Conservation (phyloP, 2,113 vertebrate species). For the Melospiza georgiana region DNA sequence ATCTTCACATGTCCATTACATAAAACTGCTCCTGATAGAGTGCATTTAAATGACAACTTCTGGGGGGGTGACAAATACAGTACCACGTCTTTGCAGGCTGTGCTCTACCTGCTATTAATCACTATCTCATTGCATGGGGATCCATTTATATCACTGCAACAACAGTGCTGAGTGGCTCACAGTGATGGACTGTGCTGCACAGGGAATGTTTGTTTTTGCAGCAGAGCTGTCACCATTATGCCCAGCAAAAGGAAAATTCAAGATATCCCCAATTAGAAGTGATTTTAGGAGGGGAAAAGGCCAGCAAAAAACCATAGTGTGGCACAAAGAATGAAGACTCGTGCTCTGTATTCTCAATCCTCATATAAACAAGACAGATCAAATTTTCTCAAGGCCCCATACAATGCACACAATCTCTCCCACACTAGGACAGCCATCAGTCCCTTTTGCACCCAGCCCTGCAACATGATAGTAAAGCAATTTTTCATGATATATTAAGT, state of each 20-base stretch:
- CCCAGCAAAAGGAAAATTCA: slow-evolving; percentile 45
- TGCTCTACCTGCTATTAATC: slow-evolving; percentile 69
- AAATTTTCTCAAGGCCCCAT: neutral
- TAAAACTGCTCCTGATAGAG: slow-evolving; percentile 66
- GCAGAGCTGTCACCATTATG: slow-evolving; percentile 33
- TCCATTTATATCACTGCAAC: slow-evolving; percentile 71
- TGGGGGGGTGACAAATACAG: slow-evolving; percentile 46
- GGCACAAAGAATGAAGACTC: neutral
- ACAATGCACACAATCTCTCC: neutral
- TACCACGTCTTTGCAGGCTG: neutral
- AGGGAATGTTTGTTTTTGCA: slow-evolving; percentile 68
- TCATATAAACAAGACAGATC: neutral
- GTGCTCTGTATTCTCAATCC: neutral
- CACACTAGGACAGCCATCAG: fast-evolving
- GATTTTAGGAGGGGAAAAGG: neutral
- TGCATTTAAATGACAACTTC: slow-evolving; percentile 72
- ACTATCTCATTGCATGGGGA: slow-evolving; percentile 60
- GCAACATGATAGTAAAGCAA: neutral
- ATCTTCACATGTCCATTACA: slow-evolving; percentile 76
- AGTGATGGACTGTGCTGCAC: slow-evolving; percentile 51
- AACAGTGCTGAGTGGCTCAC: slow-evolving; percentile 49
- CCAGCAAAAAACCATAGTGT: neutral
- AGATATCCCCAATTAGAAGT: slow-evolving; percentile 2
- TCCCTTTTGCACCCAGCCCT: neutral
- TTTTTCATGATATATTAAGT: neutral